Conservation (phyloP, 1,140 invertebrate genomes). For the Aradophagus sp. region DNA sequence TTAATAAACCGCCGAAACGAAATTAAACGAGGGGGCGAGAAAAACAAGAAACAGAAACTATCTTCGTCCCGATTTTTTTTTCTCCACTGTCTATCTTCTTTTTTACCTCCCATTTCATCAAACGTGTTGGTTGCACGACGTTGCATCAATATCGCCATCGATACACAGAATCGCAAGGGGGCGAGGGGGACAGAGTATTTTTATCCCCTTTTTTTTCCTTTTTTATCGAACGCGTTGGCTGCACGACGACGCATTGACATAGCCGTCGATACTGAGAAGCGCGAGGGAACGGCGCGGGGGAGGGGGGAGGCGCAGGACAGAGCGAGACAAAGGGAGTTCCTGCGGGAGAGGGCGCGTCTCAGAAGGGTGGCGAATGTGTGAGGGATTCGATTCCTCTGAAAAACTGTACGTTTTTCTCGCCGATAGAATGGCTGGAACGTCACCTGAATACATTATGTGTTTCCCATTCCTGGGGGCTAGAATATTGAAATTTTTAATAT, state of each 20-base stretch:
- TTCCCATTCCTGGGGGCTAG: constrained; percentile 75
- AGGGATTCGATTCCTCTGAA: constrained; percentile 74
- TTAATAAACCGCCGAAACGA: no score
- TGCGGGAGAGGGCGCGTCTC: constrained; percentile 53
- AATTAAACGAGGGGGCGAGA: no score
- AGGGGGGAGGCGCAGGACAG: constrained; percentile 54
- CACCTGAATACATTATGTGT: constrained; percentile 76
- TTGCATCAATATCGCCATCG: no score
- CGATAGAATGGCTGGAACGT: constrained; percentile 76
- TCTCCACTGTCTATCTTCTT: no score
- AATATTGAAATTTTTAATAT: constrained; percentile 77
- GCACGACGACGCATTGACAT: constrained; percentile 45
- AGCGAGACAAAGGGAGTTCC: constrained; percentile 64
- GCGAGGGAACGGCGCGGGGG: constrained; percentile 1
- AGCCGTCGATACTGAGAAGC: constrained; percentile 47
- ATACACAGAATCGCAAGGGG: no score
- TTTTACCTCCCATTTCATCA: no score
- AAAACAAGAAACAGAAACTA: no score
- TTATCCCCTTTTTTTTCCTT: no score
- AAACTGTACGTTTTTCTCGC: constrained; percentile 76
- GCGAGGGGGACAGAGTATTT: no score
- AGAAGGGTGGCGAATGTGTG: constrained; percentile 47
- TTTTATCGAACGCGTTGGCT: constrained; percentile 29
- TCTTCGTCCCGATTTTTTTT: no score
- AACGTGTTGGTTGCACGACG: no score